Conservation (phyloP, 2,113 vertebrate genomes). For the Tupaia tana region DNA sequence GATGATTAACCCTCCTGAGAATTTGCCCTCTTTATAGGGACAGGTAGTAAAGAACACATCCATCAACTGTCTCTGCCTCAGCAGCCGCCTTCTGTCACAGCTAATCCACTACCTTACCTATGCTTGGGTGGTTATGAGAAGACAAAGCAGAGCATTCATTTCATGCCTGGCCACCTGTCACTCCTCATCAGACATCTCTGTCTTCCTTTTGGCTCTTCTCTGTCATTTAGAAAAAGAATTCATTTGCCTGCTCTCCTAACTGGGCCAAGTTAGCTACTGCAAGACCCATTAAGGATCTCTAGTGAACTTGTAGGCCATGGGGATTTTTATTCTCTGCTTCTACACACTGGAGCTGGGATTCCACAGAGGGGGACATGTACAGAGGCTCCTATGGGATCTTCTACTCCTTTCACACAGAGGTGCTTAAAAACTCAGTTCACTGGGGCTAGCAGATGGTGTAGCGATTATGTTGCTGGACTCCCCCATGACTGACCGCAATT, state of each 20-base stretch:
- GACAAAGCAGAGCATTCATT: not conserved
- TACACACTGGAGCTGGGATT: no score
- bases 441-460: no score
- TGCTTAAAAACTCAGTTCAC: not conserved
- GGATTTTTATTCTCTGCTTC: not conserved
- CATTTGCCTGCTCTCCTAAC: not conserved
- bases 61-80: not conserved
- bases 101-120: not conserved
- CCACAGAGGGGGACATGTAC: no score
- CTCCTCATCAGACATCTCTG: not conserved
- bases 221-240: not conserved
- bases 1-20: not conserved
- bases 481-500: no score
- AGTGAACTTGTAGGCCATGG: accelerated
- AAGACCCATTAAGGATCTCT: not conserved
- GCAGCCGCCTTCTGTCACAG: not conserved
- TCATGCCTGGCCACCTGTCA: not conserved
- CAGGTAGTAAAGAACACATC: no score
- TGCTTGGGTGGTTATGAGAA: not conserved
- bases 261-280: not conserved
- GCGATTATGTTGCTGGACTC: no score
- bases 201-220: not conserved
- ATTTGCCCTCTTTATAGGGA: not conserved
- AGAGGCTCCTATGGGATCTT: not conserved
- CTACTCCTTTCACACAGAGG: no score